Evolutionary conservation across 2,888 invertebrate species (phyloP), one percentile per base, ranked within the genome.

Genomic region (Gastracanthus pulcherrimus): DNA sequence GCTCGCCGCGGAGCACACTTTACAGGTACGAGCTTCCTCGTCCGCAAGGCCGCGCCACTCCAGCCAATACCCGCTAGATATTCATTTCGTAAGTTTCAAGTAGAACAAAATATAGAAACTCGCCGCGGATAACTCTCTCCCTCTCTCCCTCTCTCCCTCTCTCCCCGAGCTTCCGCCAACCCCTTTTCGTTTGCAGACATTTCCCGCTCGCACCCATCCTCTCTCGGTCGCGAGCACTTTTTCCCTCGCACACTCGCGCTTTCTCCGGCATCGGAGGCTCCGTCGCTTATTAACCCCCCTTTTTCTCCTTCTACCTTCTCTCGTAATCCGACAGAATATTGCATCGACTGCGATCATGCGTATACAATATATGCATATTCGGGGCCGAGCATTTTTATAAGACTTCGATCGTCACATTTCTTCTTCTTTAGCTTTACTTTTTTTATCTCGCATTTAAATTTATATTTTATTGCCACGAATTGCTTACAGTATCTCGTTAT

Each of bases 11-110:
- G 36, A 51, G 80, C 81, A 79, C 79, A 82, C 80, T 84, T 84
- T 83, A 77, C 79, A 76, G 84, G 80, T n/a, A n/a, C n/a, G n/a
- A n/a, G n/a, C n/a, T 80, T 83, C 67, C 83, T 79, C 84, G 83
- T 78, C 84, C 36, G 36, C 36, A n/a, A n/a, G n/a, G n/a, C n/a
- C n/a, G 13, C 85, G 81, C 84, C 85, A 81, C 84, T 82, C 85
- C 84, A 88, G 86, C 88, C 90, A 89, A 91, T 91, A 90, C 90
- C n/a, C 90, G 87, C 90, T 89, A 90, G 90, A 90, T 90, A 90
- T 89, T 91, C 90, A 89, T 90, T 90, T 89, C 89, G 89, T 89
- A 90, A 91, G 89, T 90, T 91, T 91, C 86, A 88, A 91, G 89
- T 91, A 89, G 89, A 89, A 90, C 88, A 89, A 90, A 89, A 90